Conservation (phyloP, 1,140 invertebrate species). For the Helicoverpa armigera region DNA sequence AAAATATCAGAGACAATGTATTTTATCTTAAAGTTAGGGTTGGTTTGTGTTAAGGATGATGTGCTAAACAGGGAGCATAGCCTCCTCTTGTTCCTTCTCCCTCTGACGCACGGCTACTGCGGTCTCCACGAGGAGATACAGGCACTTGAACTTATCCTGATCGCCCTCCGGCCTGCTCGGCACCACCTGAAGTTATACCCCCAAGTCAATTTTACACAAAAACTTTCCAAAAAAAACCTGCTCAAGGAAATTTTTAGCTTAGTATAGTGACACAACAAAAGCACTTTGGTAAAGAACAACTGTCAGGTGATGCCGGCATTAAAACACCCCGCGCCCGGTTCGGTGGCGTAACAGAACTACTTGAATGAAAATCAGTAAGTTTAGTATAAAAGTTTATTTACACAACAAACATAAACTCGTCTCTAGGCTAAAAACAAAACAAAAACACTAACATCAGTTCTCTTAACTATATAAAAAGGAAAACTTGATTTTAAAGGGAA, state of each 20-base stretch:
- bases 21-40: slow-evolving; percentile 31
- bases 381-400: slow-evolving; percentile 70
- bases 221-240: not conserved
- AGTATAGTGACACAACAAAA: slow-evolving; percentile 7
- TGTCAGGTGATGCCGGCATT: slow-evolving; percentile 82
- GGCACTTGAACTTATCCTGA: slow-evolving; percentile 93
- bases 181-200: slow-evolving; percentile 74
- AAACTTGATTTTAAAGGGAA: slow-evolving; percentile 40
- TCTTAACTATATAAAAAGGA: slow-evolving; percentile 35
- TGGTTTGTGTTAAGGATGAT: not conserved
- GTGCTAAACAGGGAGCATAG: slow-evolving; percentile 53
- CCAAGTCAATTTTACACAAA: slow-evolving; percentile 46
- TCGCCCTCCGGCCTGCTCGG: slow-evolving; percentile 83
- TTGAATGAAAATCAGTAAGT: slow-evolving; percentile 59
- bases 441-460: slow-evolving; percentile 45
- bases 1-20: not conserved
- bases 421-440: slow-evolving; percentile 50
- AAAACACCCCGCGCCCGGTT: slow-evolving; percentile 63
- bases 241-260: not conserved
- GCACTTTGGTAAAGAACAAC: slow-evolving; percentile 24
- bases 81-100: slow-evolving; percentile 88
- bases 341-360: slow-evolving; percentile 1
- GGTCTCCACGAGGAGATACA: slow-evolving; percentile 95
- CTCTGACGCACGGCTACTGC: slow-evolving; percentile 92
- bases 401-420: slow-evolving; percentile 61